A percentile compares a stretch with the other conserved stretches of the same genome.
phyloP scores from a whole-genome alignment of 1,140 invertebrate genomes.

The Metopolophium dirhodum region DNA sequence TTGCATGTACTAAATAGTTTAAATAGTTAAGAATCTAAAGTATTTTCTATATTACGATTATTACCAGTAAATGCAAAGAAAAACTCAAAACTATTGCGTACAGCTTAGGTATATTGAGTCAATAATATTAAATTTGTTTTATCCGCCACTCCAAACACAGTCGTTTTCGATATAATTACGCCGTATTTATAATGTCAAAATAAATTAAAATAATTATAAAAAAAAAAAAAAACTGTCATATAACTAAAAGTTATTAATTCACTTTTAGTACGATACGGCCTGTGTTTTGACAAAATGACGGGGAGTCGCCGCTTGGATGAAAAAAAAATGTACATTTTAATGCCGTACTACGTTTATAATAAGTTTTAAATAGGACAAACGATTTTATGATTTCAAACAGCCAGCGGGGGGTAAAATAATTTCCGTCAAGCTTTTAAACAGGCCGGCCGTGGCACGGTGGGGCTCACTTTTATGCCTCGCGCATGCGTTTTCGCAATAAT shows the following conservation, averaged over 20 bases:
- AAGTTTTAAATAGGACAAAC: conserved; percentile 37
- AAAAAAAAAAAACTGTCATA: not conserved
- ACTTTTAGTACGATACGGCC: not conserved
- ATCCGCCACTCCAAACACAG: not conserved
- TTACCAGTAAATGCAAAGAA: not conserved
- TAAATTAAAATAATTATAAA: not conserved
- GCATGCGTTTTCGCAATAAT: not conserved
- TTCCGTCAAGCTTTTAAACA: not conserved
- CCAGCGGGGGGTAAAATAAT: not conserved
- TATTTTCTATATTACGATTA: not conserved
- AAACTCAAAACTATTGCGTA: not conserved
- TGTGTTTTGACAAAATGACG: not conserved
- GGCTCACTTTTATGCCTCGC: not conserved
- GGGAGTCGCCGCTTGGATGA: not conserved
- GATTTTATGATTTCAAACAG: conserved; percentile 20
- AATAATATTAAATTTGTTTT: not conserved
- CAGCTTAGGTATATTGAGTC: not conserved
- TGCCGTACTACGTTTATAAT: not conserved
- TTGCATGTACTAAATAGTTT: not conserved
- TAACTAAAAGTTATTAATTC: not conserved
- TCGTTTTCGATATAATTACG: not conserved
- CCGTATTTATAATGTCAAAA: not conserved
- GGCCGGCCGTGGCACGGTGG: no score
- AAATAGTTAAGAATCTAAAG: not conserved
- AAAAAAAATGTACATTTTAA: not conserved